Conservation (phyloP, 1,140 invertebrate genomes). For the Hycleus phaleratus region DNA sequence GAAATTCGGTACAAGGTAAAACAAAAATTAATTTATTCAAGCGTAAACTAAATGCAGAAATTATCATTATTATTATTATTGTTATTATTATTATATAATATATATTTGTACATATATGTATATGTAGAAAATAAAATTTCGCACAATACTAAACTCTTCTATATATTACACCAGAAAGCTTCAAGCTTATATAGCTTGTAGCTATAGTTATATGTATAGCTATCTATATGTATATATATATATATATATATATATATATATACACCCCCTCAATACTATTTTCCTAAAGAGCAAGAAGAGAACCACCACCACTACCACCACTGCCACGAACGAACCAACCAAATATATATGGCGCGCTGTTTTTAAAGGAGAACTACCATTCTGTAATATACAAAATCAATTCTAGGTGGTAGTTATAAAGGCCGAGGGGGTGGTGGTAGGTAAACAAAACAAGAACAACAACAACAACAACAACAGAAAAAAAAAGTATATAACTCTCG, state of each 20-base stretch:
- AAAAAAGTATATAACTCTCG: no score
- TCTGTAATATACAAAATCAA: slow-evolving; percentile 26
- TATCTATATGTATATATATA: no score
- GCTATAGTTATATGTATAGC: no score
- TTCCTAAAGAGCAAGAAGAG: slow-evolving; percentile 12
- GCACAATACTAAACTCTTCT: slow-evolving; percentile 10
- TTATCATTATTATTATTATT: background rate
- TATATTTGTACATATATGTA: no score
- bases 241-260: no score
- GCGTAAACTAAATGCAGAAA: slow-evolving; percentile 12
- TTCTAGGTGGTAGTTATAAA: slow-evolving; percentile 2
- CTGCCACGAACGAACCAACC: background rate
- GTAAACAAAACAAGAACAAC: no score
- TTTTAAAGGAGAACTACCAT: slow-evolving; percentile 30
- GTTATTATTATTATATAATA: no score
- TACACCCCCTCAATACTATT: slow-evolving; percentile 11
- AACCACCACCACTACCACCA: slow-evolving; percentile 16
- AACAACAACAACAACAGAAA: no score
- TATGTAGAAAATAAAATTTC: slow-evolving; percentile 2
- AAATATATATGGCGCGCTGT: no score
- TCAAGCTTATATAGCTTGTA: background rate
- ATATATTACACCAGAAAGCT: background rate
- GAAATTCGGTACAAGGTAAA: slow-evolving; percentile 10
- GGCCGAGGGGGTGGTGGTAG: no score
- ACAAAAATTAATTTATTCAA: slow-evolving; percentile 11